Conservation (phyloP, 1,140 invertebrate species). For the Holcopasites calliopsidis region DNA sequence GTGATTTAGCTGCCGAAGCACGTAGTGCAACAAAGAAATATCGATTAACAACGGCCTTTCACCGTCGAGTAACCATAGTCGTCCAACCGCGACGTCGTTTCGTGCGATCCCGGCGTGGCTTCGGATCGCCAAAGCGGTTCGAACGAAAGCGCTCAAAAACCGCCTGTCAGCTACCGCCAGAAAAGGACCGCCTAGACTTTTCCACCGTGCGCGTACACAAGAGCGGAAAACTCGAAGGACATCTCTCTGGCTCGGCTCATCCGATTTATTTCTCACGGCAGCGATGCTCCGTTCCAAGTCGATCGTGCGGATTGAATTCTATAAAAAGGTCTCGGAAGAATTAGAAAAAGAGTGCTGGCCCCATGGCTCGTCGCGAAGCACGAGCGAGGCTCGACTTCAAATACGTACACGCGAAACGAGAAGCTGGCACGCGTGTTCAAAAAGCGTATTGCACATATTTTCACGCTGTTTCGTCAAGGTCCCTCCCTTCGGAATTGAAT, state of each 20-base stretch:
- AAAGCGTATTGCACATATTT: slow-evolving; percentile 6
- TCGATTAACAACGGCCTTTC: too few relatives aligned
- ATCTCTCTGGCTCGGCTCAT: too few relatives aligned
- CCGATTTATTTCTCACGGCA: too few relatives aligned
- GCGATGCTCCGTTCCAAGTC: background rate
- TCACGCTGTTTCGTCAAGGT: too few relatives aligned
- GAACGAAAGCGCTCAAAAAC: background rate
- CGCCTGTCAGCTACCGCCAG: background rate
- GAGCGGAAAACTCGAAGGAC: background rate
- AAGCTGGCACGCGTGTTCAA: too few relatives aligned
- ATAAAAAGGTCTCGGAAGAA: too few relatives aligned
- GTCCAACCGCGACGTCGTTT: background rate
- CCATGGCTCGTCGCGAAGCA: background rate
- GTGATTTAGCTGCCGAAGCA: too few relatives aligned
- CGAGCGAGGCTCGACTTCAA: background rate
- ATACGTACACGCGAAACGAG: background rate
- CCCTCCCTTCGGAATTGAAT: background rate
- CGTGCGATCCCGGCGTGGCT: too few relatives aligned
- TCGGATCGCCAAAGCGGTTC: background rate
- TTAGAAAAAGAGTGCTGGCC: too few relatives aligned
- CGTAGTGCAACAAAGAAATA: too few relatives aligned
- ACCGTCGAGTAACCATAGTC: background rate
- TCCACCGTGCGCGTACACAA: background rate
- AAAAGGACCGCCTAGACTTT: background rate
- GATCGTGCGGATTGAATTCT: background rate